These are phyloP conservation scores for Belonocnema kinseyi DNA, from an alignment of 1,140 invertebrate genomes.

Conservation along the genomic window DNA sequence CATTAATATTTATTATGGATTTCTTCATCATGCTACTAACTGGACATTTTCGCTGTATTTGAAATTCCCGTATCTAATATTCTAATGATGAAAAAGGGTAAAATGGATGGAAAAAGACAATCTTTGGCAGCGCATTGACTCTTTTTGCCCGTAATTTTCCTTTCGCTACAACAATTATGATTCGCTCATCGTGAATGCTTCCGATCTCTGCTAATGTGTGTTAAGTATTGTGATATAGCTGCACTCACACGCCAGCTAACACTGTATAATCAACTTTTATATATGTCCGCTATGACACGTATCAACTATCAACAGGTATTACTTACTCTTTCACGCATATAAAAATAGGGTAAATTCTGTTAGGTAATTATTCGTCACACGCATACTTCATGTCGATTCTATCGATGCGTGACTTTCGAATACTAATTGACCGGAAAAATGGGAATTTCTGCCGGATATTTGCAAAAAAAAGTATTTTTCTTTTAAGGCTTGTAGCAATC, in stretches of 20 bases:
- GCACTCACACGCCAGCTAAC: not conserved
- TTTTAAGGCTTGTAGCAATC: too few species aligned
- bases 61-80: too few species aligned
- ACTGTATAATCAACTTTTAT: not conserved
- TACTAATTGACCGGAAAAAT: conserved; percentile 12
- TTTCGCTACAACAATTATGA: not conserved
- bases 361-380: conserved; percentile 23
- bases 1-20: too few species aligned
- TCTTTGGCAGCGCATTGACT: not conserved
- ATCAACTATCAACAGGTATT: not conserved
- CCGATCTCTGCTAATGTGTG: not conserved
- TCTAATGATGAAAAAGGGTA: too few species aligned
- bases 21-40: too few species aligned
- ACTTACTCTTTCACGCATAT: not conserved
- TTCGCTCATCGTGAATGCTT: not conserved
- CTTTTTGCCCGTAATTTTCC: not conserved
- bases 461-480: not conserved
- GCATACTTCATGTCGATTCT: conserved; percentile 6
- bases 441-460: not conserved
- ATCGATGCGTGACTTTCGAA: conserved; percentile 8
- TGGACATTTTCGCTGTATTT: too few species aligned
- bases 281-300: not conserved
- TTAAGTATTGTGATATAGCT: not conserved
- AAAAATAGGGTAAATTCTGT: not conserved
- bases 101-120: too few species aligned